Evolutionary conservation across 2,797 vertebrate species (phyloP).

Genomic region (Kryptopterus vitreolus): DNA sequence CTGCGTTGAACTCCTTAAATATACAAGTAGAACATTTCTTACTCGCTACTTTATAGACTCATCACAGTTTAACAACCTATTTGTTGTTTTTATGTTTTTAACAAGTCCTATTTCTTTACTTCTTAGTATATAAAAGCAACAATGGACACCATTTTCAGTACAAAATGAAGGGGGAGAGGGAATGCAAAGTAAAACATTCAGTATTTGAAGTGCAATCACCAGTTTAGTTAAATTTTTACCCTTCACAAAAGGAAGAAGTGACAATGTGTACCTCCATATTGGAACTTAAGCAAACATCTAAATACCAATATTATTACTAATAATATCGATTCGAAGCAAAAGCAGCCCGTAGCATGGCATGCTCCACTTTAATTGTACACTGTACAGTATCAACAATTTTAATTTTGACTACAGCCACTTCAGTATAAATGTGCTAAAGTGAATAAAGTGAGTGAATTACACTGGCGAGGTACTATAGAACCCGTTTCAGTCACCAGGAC

Average conservation of each 20-base stretch:
- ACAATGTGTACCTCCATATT: background rate
- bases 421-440: slow-evolving; percentile 36
- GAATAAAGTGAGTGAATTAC: slow-evolving; percentile 38
- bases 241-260: slow-evolving; percentile 26
- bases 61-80: background rate
- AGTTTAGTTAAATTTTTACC: slow-evolving; percentile 22
- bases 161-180: slow-evolving; percentile 21
- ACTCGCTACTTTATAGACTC: background rate
- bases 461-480: slow-evolving; percentile 32
- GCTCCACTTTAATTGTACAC: slow-evolving; percentile 40
- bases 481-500: slow-evolving; percentile 55
- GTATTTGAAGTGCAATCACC: slow-evolving; percentile 23
- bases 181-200: slow-evolving; percentile 23
- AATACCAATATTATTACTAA: slow-evolving; percentile 5
- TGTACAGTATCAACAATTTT: slow-evolving; percentile 33
- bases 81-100: no score
- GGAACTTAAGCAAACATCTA: slow-evolving; percentile 41
- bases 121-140: slow-evolving; percentile 26
- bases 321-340: background rate
- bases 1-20: background rate
- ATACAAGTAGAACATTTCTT: background rate
- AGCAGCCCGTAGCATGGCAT: slow-evolving; percentile 2
- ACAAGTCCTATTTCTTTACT: slow-evolving; percentile 25
- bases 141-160: slow-evolving; percentile 36
- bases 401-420: slow-evolving; percentile 19